Base-by-base conservation (phyloP, 2,113 vertebrate species). In the Eretmochelys imbricata region DNA sequence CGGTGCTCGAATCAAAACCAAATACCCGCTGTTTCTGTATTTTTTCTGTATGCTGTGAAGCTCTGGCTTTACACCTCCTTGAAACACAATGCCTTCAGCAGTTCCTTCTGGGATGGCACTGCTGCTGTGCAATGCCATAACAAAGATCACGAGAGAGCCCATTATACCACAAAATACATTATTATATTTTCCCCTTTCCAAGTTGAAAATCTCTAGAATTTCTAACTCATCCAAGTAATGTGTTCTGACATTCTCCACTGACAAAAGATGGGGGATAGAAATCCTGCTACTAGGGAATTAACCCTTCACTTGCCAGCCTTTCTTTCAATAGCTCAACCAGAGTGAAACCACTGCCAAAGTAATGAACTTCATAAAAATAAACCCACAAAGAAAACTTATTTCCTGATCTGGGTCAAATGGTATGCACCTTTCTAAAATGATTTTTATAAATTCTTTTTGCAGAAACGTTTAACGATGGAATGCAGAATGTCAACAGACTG, bases 391-490 rank as follows among this genome's bases (percentile, higher is more conserved):
- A 65, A 88, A 91, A 38, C n/a, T 57, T 54, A 89, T 92, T 81
- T 46, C 50, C 53, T 95, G 87, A 79, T 48, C 79, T 88, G 55
- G 72, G 93, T 57, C 53, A 48, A 75, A 42, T 75, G 72, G 29
- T 69, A 65, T 76, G 42, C 90, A 48, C 6, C 38, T 85, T 93
- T 87, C 85, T 50, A 81, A 88, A 53, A 82, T 80, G 91, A 6
- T 35, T 93, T 48, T 85, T 96, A 82, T 59, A 90, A 72, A 59
- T 48, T 22, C 51, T n/a, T n/a, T 93, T 95, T 94, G 57, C 53
- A 59, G 87, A 78, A 89, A n/a, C 31, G 83, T 91, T 95, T 92
- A 94, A 94, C 93, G 94, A 96, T 94, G 57, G 79, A 82, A 89
- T 85, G 79, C 51, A 89, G 87, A 92, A 96, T 93, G 85, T n/a